Conservation (phyloP, 2,888 invertebrate species). For the Drosophila tripunctata region DNA sequence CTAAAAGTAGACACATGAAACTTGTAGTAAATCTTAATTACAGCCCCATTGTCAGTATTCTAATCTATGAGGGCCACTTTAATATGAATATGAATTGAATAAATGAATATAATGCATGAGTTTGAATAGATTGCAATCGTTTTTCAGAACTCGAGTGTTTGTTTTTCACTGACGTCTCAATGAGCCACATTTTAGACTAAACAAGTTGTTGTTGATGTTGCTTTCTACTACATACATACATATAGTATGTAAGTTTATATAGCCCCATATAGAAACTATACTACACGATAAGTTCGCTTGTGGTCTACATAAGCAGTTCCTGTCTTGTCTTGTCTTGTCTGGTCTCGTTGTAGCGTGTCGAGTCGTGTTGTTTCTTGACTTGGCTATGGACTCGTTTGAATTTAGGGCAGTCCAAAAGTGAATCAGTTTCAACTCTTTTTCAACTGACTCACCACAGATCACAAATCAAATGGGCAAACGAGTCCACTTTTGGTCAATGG, state of each 20-base stretch:
- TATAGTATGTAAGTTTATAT: slow-evolving; percentile 10
- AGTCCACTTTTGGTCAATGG: slow-evolving; percentile 49
- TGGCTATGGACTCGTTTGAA: slow-evolving; percentile 53
- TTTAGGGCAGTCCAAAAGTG: slow-evolving; percentile 65
- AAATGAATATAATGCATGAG: slow-evolving; percentile 54
- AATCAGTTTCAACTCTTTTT: slow-evolving; percentile 40
- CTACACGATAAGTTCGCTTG: slow-evolving; percentile 27
- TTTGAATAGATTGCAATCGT: slow-evolving; percentile 53
- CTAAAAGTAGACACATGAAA: slow-evolving; percentile 2
- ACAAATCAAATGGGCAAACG: slow-evolving; percentile 52
- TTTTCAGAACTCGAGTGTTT: slow-evolving; percentile 3
- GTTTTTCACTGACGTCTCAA: background rate
- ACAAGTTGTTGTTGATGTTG: slow-evolving; percentile 27
- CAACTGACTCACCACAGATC: slow-evolving; percentile 31
- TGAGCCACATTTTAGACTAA: slow-evolving; percentile 13
- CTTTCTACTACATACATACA: slow-evolving; percentile 36
- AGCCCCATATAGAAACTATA: slow-evolving; percentile 1
- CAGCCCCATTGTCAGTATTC: slow-evolving; percentile 46
- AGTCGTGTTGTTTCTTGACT: slow-evolving; percentile 21
- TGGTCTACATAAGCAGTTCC: slow-evolving; percentile 42
- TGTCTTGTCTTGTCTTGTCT: slow-evolving; percentile 26
- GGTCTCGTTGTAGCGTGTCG: slow-evolving; percentile 28
- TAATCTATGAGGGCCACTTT: slow-evolving; percentile 56
- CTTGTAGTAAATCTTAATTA: slow-evolving; percentile 59
- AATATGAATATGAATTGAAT: slow-evolving; percentile 50